Evolutionary conservation across 2,797 vertebrate species (phyloP).

Genomic region (Triplophysa yarkandensis): DNA sequence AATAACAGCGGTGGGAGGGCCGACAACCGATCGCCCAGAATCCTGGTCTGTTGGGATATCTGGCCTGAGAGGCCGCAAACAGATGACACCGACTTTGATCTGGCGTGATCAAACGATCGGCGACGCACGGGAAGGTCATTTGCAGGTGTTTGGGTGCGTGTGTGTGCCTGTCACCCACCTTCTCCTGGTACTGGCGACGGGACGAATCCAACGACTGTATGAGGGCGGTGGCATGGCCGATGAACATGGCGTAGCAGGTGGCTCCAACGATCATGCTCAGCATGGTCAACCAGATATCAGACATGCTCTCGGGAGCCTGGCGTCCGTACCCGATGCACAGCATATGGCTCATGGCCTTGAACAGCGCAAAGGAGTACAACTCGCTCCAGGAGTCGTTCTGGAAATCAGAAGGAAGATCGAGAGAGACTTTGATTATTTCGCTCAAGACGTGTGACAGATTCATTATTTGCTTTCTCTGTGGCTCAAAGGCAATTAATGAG

Average conservation of each 20-base stretch:
- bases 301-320: conserved; percentile 94
- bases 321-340: conserved; percentile 93
- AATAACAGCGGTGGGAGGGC: conserved; percentile 45
- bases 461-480: conserved; percentile 1
- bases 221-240: conserved; percentile 93
- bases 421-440: conserved; percentile 33
- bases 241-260: conserved; percentile 98
- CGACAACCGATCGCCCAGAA: conserved; percentile 51
- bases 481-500: conserved; percentile 31
- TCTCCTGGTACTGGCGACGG: conserved; percentile 95
- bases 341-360: conserved; percentile 99
- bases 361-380: conserved; percentile 92
- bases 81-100: conserved; percentile 51
- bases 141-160: conserved; percentile 31
- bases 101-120: conserved; percentile 43
- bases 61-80: conserved; percentile 41
- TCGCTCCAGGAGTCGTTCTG: conserved; percentile 97
- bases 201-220: conserved; percentile 97
- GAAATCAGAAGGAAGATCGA: conserved; percentile 27
- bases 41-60: conserved; percentile 33
- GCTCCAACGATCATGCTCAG: conserved; percentile 97
- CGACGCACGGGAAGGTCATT: conserved; percentile 36
- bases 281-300: conserved; percentile 98
- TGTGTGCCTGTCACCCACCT: conserved; percentile 74
- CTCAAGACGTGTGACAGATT: neutral